Evolutionary conservation across 2,113 vertebrate species (phyloP), one percentile per base, ranked within the genome.

Genomic region (Psammodynastes pulverulentus): DNA sequence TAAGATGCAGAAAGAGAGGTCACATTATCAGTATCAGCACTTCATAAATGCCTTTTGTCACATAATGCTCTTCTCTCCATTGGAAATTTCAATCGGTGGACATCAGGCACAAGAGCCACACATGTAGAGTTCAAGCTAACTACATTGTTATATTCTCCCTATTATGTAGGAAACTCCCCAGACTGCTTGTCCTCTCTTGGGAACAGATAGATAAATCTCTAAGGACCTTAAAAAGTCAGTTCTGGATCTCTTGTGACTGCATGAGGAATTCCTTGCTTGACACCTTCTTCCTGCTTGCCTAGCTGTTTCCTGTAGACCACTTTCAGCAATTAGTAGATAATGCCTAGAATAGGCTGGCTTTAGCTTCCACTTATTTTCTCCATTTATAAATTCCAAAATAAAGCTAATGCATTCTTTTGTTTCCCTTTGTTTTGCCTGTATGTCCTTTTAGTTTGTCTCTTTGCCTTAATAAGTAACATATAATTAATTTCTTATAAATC

Each of bases 81-180:
- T 93, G 51, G 90, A 94, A 94, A 86, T 8, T 62, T 86, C 90
- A 91, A 91, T 88, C 3, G 72, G n/a, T 93, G 52, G 19, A 56
- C 4, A 10, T 62, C 58, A 62, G 26, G 26, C 26, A 62, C 26
- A 62, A 62, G 56, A 29, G 26, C 26, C 56, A 62, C 56, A 62
- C 26, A 62, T 62, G 9, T 62, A 29, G 56, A 62, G 4, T 62
- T 62, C 12, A 67, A 67, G 58, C 29, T 67, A n/a, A 62, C 29
- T 5, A 67, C 29, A n/a, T 67, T 67, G 12, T 67, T n/a, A 67
- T n/a, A 67, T 67, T 67, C 58, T 67, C 29, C 4, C 4, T 67
- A n/a, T 58, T 58, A 58, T 3, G 29, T 67, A 67, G 4, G 4
- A 67, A 67, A 13, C 26, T 62, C 26, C 26, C 58, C 26, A 62